A percentile compares a stretch with the other conserved stretches of the same genome.
Evolutionary conservation across 2,797 vertebrate genomes (phyloP).

Genomic region (Pseudochirops corinnae): DNA sequence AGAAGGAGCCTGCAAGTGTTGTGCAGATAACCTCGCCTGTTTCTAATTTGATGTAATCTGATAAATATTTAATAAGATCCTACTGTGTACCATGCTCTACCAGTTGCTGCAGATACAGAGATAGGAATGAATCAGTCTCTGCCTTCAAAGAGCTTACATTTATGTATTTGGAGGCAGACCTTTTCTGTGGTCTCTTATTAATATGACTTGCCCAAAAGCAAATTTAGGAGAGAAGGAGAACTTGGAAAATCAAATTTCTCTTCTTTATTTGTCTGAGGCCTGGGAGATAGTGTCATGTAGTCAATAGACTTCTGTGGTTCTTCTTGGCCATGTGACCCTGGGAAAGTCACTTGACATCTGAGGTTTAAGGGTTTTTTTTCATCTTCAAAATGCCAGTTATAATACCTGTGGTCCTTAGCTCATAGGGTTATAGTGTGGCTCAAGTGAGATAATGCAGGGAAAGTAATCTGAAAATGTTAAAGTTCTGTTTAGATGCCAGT

Average conservation of each 20-base stretch:
- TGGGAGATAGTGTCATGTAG: not conserved
- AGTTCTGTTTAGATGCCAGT: not conserved
- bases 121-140: not conserved
- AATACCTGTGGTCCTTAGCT: not conserved
- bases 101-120: not conserved
- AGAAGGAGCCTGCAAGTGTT: slow-evolving; percentile 31
- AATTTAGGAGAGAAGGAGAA: not conserved
- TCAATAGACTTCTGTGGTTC: not conserved
- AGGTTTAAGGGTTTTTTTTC: not conserved
- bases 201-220: not conserved
- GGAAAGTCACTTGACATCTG: not conserved
- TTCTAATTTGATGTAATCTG: not conserved
- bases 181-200: not conserved
- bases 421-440: not conserved
- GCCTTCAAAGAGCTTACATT: not conserved
- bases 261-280: not conserved
- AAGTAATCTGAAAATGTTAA: not conserved
- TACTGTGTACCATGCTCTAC: not conserved
- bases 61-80: not conserved
- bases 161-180: not conserved
- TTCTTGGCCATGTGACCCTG: not conserved
- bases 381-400: not conserved
- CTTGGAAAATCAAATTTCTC: not conserved
- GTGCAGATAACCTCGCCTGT: slow-evolving; percentile 56
- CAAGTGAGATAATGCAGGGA: not conserved